phyloP scores from a whole-genome alignment of 2,113 vertebrate species.

The Halichoeres trimaculatus region DNA sequence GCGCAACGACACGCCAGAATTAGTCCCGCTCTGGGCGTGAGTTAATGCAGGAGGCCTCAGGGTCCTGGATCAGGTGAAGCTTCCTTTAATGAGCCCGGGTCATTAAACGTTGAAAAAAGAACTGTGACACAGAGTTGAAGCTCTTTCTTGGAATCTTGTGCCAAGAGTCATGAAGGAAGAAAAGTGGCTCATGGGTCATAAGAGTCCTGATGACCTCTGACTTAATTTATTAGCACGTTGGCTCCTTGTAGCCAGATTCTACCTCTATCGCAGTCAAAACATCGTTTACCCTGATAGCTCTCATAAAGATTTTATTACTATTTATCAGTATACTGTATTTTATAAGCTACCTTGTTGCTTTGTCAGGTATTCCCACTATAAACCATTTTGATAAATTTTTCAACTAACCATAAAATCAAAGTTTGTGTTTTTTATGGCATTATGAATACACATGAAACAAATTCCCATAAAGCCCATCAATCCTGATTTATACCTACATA shows the following conservation, averaged over 20 bases:
- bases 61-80: conserved; percentile 68
- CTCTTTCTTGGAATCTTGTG: conserved; percentile 36
- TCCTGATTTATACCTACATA: conserved; percentile 64
- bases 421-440: conserved; percentile 67
- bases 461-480: conserved; percentile 63
- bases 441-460: conserved; percentile 66
- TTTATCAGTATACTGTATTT: conserved; percentile 62
- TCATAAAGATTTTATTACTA: conserved; percentile 72
- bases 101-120: conserved; percentile 55
- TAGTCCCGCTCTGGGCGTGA: conserved; percentile 57
- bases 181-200: conserved; percentile 53
- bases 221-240: conserved; percentile 59
- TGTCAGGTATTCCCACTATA: conserved; percentile 68
- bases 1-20: conserved; percentile 57
- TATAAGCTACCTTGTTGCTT: conserved; percentile 58
- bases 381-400: conserved; percentile 74
- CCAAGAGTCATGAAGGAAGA: conserved; percentile 63
- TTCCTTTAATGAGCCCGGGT: conserved; percentile 61
- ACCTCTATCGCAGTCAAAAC: conserved; percentile 66
- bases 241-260: conserved; percentile 34
- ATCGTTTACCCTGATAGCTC: conserved; percentile 61
- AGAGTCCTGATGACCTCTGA: conserved; percentile 59
- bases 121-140: conserved; percentile 29
- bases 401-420: conserved; percentile 67
- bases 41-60: conserved; percentile 48